Evolutionary conservation across 2,888 invertebrate genomes (phyloP).

Genomic region (Pollenia angustigena): DNA sequence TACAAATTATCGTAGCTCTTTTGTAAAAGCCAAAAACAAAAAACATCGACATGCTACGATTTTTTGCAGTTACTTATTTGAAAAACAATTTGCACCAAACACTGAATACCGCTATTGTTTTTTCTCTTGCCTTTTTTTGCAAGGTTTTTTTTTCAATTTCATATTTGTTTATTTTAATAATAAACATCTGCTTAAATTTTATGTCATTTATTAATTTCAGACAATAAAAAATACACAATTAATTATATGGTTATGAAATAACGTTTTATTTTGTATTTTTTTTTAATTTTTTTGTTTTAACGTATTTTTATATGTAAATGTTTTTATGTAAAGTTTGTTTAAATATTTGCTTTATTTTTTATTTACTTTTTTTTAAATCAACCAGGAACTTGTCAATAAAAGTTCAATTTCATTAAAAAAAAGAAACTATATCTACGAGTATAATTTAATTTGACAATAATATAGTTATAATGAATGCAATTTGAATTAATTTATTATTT

Average conservation of each 20-base stretch:
- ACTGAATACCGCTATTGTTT: neutral
- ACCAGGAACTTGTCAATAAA: constrained; percentile 61
- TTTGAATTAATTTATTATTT: constrained; percentile 31
- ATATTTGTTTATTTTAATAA: constrained; percentile 28
- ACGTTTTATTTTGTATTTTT: constrained; percentile 18
- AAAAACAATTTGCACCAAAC: neutral
- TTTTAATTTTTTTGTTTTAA: constrained; percentile 9
- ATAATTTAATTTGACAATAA: constrained; percentile 51
- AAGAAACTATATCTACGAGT: constrained; percentile 15
- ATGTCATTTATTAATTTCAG: constrained; percentile 26
- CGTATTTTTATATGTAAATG: neutral
- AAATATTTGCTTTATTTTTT: constrained; percentile 18
- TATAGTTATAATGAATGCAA: constrained; percentile 36
- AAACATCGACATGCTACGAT: too few relatives aligned
- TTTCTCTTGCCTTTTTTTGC: constrained; percentile 2
- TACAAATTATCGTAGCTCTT: too few relatives aligned
- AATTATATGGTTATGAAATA: constrained; percentile 52
- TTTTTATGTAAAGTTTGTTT: neutral
- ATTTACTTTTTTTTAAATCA: constrained; percentile 3
- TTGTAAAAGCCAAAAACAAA: too few relatives aligned
- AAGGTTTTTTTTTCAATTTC: neutral
- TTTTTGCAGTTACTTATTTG: neutral
- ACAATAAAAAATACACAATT: constrained; percentile 30
- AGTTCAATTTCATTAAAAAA: constrained; percentile 47
- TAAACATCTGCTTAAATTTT: constrained; percentile 39